Conservation (phyloP, 2,113 vertebrate species). For the Martes martes region DNA sequence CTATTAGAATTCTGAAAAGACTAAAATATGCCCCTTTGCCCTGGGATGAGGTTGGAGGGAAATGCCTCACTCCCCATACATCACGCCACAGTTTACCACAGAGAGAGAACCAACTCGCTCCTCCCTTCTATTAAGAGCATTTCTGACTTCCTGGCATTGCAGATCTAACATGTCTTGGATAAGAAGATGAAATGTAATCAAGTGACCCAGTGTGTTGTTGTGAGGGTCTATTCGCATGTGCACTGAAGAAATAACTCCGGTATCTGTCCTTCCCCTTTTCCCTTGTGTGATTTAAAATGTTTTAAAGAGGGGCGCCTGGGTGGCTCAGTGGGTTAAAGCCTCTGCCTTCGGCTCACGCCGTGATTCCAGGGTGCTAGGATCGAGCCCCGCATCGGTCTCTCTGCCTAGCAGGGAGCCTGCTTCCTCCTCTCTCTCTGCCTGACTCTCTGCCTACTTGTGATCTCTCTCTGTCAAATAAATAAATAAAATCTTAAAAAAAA, state of each 20-base stretch:
- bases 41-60: background rate
- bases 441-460: too few relatives aligned
- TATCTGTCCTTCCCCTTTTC: background rate
- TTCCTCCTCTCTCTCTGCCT: too few relatives aligned
- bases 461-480: too few relatives aligned
- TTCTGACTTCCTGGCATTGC: slow-evolving; percentile 15
- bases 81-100: background rate
- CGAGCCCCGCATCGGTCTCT: too few relatives aligned
- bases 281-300: slow-evolving; percentile 34
- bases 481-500: too few relatives aligned
- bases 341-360: too few relatives aligned
- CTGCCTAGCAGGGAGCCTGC: too few relatives aligned
- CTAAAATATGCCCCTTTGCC: background rate
- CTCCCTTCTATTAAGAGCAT: background rate
- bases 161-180: slow-evolving; percentile 20
- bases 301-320: background rate
- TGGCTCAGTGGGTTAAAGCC: too few relatives aligned
- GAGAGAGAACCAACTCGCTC: background rate
- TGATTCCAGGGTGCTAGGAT: too few relatives aligned
- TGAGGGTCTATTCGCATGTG: slow-evolving; percentile 12
- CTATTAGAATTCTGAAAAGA: background rate
- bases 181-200: slow-evolving; percentile 37
- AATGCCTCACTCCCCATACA: background rate
- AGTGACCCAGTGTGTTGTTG: slow-evolving; percentile 2
- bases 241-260: slow-evolving; percentile 15